Evolutionary conservation across 2,888 invertebrate genomes (phyloP), one percentile per base, ranked within the genome.

Genomic region (Eudemis profundana): DNA sequence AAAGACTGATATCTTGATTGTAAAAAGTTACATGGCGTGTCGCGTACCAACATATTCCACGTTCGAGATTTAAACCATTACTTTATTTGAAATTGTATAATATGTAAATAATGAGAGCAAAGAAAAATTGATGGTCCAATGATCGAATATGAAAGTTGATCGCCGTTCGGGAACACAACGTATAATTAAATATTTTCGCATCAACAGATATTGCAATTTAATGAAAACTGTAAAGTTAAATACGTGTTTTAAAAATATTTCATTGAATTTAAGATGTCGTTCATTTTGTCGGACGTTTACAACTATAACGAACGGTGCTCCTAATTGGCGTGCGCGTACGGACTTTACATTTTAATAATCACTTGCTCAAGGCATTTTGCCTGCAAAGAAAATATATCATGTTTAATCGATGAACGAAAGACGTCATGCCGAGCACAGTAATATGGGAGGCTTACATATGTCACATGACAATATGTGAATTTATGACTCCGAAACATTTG

Each of bases 301-400:
- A 59, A 51, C 51, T 71, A 71, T 71, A 63, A 75, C 65, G 65
- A 66, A 70, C 67, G 42, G 64, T 38, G 61, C 27, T 33, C 57
- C 66, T 71, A 72, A 72, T 71, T 70, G 68, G 68, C 50, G 64
- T 67, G 66, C 61, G 57, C 63, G 69, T 67, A 70, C 72, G 68
- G 63, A 63, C 33, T 70, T 67, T 69, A 74, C 68, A 73, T 74
- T 72, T 72, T 70, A 72, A 76, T 74, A 72, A 66, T 65, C 61
- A 57, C 66, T 68, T 61, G 69, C 73, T 70, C 70, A 68, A 66
- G 70, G 69, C 72, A 71, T 70, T 72, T 71, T 69, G 68, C 67
- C 70, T 70, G 68, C 69, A 67, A 71, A 68, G 70, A 71, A 72
- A 71, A 67, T 72, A 72, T 70, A 67, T 65, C 69, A 56, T 69